Evolutionary conservation across 2,113 vertebrate species (phyloP).

Genomic region (Garra rufa): DNA sequence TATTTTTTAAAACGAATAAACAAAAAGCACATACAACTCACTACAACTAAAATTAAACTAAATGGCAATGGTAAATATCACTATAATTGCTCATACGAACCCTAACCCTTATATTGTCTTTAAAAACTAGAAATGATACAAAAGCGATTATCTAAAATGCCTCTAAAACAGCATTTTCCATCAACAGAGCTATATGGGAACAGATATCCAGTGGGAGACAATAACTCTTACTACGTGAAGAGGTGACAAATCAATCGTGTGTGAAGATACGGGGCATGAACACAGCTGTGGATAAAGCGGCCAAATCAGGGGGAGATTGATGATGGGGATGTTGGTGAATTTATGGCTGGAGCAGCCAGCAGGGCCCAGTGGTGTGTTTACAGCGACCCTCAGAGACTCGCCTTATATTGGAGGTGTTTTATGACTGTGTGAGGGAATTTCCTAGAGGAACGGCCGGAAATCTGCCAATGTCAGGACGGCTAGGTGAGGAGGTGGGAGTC

Average conservation of each 20-base stretch:
- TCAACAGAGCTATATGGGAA: background rate
- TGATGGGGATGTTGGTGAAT: slow-evolving; percentile 6
- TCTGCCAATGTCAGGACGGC: background rate
- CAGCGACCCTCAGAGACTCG: background rate
- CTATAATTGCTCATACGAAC: background rate
- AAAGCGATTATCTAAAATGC: background rate
- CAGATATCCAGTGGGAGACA: background rate
- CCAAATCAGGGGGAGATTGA: slow-evolving; percentile 7
- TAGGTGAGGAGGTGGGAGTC: background rate
- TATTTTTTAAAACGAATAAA: too few relatives aligned
- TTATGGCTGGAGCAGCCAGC: background rate
- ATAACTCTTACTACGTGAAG: background rate
- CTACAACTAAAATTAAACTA: too few relatives aligned
- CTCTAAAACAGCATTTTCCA: background rate
- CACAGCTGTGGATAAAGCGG: slow-evolving; percentile 32
- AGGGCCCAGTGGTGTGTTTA: background rate
- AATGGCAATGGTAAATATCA: background rate
- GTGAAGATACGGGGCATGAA: slow-evolving; percentile 5
- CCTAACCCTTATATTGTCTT: background rate
- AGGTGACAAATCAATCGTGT: background rate
- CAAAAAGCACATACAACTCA: too few relatives aligned
- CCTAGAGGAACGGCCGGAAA: background rate
- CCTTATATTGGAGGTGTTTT: slow-evolving; percentile 7
- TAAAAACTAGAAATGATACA: background rate
- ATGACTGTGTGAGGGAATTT: slow-evolving; percentile 17